phyloP scores from a whole-genome alignment of 2,797 vertebrate species.

The Chloroceryle inda region DNA sequence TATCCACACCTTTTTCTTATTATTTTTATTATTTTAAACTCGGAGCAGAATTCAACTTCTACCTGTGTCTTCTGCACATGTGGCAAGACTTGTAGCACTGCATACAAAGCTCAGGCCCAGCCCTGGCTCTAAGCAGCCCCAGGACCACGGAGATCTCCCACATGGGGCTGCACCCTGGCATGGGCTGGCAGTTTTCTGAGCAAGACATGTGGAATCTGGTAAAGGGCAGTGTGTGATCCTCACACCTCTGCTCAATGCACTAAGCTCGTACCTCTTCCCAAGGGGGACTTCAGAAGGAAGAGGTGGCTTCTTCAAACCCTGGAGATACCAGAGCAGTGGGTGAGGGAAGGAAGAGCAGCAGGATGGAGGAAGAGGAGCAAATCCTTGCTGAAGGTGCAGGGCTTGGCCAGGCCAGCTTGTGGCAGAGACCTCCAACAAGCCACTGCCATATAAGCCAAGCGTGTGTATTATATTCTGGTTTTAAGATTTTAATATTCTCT shows the following conservation, averaged over 20 bases:
- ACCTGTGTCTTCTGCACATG: neutral
- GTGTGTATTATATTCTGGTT: neutral
- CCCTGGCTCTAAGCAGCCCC: neutral
- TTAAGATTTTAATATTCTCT: neutral
- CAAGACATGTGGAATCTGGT: neutral
- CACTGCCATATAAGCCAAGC: neutral
- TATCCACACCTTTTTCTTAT: constrained; percentile 27
- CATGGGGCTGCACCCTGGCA: neutral
- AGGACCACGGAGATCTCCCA: neutral
- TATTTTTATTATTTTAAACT: constrained; percentile 42
- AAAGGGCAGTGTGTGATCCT: neutral
- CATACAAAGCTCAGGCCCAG: neutral
- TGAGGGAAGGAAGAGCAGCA: rapidly evolving
- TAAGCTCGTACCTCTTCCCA: neutral
- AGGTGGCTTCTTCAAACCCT: neutral
- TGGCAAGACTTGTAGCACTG: rapidly evolving
- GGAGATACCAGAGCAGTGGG: neutral
- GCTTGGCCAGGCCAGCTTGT: neutral
- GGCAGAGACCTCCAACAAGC: neutral
- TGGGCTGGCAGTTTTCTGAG: neutral
- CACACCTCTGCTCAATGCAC: neutral
- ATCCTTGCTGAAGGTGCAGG: neutral
- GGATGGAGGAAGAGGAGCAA: neutral
- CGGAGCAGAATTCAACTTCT: neutral
- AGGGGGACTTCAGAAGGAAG: neutral